Evolutionary conservation across 1,140 invertebrate genomes (phyloP).

Genomic region (Drosophila ohnishii): DNA sequence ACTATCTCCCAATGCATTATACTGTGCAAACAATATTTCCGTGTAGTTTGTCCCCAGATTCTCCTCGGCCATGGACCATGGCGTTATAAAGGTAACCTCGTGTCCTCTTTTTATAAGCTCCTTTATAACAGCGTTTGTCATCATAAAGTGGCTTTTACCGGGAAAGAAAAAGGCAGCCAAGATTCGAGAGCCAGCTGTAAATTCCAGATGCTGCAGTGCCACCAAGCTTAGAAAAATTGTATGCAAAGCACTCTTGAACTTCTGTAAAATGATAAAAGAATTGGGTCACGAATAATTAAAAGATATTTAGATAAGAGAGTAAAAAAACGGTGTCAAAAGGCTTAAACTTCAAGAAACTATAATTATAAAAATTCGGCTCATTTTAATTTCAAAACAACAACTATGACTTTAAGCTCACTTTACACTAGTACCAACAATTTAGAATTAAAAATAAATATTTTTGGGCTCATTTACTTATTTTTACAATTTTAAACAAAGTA

Average conservation of each 20-base stretch:
- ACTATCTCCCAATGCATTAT: slow-evolving; percentile 54
- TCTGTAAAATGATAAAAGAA: slow-evolving; percentile 33
- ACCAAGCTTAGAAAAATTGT: slow-evolving; percentile 29
- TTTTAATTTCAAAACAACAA: background rate
- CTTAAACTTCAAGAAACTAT: background rate
- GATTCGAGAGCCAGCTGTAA: slow-evolving; percentile 38
- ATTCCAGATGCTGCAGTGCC: slow-evolving; percentile 33
- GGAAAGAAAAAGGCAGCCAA: slow-evolving; percentile 69
- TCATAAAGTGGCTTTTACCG: slow-evolving; percentile 73
- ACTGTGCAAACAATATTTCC: slow-evolving; percentile 57
- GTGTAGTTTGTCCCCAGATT: slow-evolving; percentile 66
- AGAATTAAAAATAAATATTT: too few relatives aligned
- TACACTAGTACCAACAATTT: too few relatives aligned
- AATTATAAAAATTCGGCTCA: too few relatives aligned
- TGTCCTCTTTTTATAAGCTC: slow-evolving; percentile 65
- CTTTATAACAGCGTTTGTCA: slow-evolving; percentile 57
- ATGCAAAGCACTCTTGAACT: slow-evolving; percentile 53
- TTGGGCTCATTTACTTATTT: too few relatives aligned
- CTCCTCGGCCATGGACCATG: slow-evolving; percentile 53
- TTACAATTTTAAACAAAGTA: background rate
- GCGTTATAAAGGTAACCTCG: slow-evolving; percentile 68
- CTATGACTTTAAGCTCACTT: too few relatives aligned
- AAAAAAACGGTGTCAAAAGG: background rate
- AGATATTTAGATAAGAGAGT: background rate
- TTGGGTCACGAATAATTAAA: background rate